Evolutionary conservation across 2,888 invertebrate genomes (phyloP), one percentile per base, ranked within the genome.

Genomic region (Trachelus stipa): DNA sequence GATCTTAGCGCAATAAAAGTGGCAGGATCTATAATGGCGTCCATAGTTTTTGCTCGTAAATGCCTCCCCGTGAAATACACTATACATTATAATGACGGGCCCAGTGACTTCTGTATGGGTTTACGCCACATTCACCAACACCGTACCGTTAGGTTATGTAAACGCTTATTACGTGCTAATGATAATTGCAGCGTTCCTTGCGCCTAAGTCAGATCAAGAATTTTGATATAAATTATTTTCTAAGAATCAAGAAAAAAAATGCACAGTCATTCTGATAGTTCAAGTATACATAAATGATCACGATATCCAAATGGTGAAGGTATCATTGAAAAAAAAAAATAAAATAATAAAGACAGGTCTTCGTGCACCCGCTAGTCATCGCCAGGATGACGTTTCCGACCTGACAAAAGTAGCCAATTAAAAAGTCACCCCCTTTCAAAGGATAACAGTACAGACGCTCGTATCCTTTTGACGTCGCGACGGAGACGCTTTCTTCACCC

Each of bases 1-100:
- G 87, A 87, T 84, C 81, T 80, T 82, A 80, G 81, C 77, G 79
- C 79, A 82, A 82, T 81, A 86, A 83, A 87, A 84, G 81, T 86
- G 78, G 78, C 76, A 37, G 82, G 81, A 79, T 82, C 82, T 82
- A 83, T 85, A 88, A 87, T 85, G 83, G 82, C 83, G 80, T 77
- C 79, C 80, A 80, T 77, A 71, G 83, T 88, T 88, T 88, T 87
- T 87, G 88, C 87, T 88, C 88, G 88, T 88, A 87, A 88, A 88
- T 76, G 87, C 84, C 85, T 86, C 84, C 2, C 79, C 71, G 81
- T 88, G 86, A 88, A 88, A 87, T 88, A 88, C 83, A 81, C 84
- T 81, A 83, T 86, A 12, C 23, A 23, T 56, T 56, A 56, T 23
- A 87, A 87, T 84, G 84, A 85, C 84, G 81, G 82, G 68, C 71